Evolutionary conservation across 1,140 invertebrate species (phyloP), one percentile per base, ranked within the genome.

Genomic region (Brachionus manjavacas): DNA sequence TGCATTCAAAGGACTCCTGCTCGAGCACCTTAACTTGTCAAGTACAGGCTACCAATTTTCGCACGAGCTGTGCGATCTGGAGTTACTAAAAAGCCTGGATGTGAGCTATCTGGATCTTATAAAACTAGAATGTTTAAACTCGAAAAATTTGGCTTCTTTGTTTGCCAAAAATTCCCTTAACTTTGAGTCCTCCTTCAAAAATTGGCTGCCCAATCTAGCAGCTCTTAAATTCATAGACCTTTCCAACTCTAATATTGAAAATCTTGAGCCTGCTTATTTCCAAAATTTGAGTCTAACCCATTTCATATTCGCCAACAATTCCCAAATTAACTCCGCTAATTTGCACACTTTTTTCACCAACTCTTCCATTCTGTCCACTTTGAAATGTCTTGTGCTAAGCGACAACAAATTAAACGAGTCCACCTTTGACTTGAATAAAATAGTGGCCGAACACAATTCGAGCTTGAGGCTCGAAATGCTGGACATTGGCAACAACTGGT

Each of bases 181-280:
- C n/a, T 39, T 43, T 9, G 52, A 81, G n/a, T 16, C 20, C 39
- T 81, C 79, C 14, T 60, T 12, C 8, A 16, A 64, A 41, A 60
- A 68, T 64, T 81, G 79, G 79, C 11, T 64, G 9, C 79, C 79
- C 16, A 39, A 0, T 81, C 12, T 81, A 9, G 0, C 28, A 7
- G 16, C n/a, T 11, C 31, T 81, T 9, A 68, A 81, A 16, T 20
- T 64, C n/a, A 25, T 81, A 25, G 79, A 81, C 60, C 14, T 81
- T 7, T 41, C 35, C 11, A 64, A 28, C 16, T 81, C 79, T 4
- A 25, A 43, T 25, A 68, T 64, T 39, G 28, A 14, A 6, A 20
- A 25, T 64, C 12, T 81, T 31, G 52, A 68, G 2, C 23, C 16
- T 20, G 39, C 2, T 11, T 25, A n/a, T 60, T 64, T 81, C 35